Conservation (phyloP, 2,797 vertebrate genomes). For the Syndactyla subalaris region DNA sequence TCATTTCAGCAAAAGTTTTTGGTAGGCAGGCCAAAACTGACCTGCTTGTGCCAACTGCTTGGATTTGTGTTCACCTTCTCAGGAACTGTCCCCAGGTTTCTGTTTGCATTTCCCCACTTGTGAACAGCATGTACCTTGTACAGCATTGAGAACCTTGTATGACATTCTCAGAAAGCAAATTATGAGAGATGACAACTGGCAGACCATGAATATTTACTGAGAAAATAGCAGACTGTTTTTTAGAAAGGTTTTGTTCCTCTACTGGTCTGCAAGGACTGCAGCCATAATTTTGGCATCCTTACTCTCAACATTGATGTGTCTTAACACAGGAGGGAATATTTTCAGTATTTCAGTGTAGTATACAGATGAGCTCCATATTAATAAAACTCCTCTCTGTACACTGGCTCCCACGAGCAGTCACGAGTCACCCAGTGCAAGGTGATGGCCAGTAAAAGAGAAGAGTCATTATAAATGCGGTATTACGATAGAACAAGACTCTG, state of each 20-base stretch:
- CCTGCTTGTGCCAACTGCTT: neutral
- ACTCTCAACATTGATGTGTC: neutral
- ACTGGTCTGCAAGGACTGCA: neutral
- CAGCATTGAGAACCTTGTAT: neutral
- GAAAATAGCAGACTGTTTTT: neutral
- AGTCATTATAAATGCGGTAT: neutral
- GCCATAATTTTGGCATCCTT: neutral
- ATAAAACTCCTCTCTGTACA: neutral
- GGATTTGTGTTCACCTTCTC: neutral
- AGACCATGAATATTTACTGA: neutral
- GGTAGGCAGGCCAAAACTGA: neutral
- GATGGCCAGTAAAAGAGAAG: neutral
- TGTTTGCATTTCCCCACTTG: neutral
- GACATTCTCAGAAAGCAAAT: neutral
- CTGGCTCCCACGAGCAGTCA: neutral
- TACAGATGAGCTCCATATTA: neutral
- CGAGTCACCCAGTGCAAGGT: fast-evolving
- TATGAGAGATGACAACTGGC: neutral
- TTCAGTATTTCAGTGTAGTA: neutral
- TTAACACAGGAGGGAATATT: neutral
- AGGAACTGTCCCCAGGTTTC: neutral
- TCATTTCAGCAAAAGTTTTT: neutral
- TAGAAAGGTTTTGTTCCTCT: neutral
- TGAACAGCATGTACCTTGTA: neutral
- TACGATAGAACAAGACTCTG: neutral